phyloP scores from a whole-genome alignment of 2,888 invertebrate species.

The Eretmocerus hayati region DNA sequence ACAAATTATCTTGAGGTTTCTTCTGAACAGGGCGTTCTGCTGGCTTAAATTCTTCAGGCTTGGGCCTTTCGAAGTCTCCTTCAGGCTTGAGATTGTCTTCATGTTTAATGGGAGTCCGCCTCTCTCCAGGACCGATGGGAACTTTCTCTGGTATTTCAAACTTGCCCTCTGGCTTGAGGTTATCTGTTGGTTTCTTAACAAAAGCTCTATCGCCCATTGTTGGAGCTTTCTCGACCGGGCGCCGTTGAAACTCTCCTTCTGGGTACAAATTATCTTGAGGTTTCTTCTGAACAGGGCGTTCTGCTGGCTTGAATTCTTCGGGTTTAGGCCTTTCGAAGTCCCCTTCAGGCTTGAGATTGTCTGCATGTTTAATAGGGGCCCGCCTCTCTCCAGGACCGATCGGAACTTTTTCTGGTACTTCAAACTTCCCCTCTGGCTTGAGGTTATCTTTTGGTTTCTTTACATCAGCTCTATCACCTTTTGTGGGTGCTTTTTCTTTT shows the following conservation, averaged over 20 bases:
- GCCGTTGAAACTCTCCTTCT: constrained; percentile 44
- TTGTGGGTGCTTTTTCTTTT: constrained; percentile 37
- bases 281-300: constrained; percentile 50
- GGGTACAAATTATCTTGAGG: constrained; percentile 46
- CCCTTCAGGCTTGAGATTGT: constrained; percentile 54
- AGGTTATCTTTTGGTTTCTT: constrained; percentile 51
- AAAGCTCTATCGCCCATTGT: constrained; percentile 49
- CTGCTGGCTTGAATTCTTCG: constrained; percentile 49
- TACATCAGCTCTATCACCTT: constrained; percentile 52
- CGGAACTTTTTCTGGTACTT: constrained; percentile 48
- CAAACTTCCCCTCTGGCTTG: constrained; percentile 47
- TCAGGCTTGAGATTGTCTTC: constrained; percentile 45
- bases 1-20: constrained; percentile 49
- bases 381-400: constrained; percentile 40
- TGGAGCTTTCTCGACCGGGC: constrained; percentile 37
- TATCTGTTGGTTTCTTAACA: constrained; percentile 52
- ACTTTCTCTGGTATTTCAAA: constrained; percentile 45
- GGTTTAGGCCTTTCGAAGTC: constrained; percentile 48
- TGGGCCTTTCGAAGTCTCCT: constrained; percentile 50
- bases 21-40: constrained; percentile 44
- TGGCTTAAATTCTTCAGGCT: constrained; percentile 39
- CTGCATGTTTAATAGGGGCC: constrained; percentile 29
- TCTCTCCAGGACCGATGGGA: constrained; percentile 47
- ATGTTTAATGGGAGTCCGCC: constrained; percentile 31
- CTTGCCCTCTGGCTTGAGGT: constrained; percentile 36